Evolutionary conservation across 2,888 invertebrate genomes (phyloP), one percentile per base, ranked within the genome.

Genomic region (Phaedon cochleariae): DNA sequence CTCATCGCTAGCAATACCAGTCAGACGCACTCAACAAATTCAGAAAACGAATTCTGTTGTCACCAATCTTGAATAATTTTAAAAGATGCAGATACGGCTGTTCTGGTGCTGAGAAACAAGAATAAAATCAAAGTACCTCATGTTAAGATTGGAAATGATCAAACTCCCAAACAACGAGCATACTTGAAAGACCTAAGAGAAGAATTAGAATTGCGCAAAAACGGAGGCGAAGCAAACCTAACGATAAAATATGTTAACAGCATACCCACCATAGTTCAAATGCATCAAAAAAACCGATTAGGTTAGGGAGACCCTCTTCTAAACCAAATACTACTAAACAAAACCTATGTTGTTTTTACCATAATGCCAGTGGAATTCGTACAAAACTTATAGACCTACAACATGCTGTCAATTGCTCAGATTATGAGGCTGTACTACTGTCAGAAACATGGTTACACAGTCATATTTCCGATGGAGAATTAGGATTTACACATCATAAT

Each of bases 231-330:
- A 51, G n/a, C 22, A 37, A 58, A 63, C 34, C 22, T 63, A 1
- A 63, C 58, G 17, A 63, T 63, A n/a, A 57, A 57, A 57, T 63
- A 62, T n/a, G 29, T 62, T n/a, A 29, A 45, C 20, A 46, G 29
- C 18, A 46, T 62, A 1, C 57, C 62, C 31, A 54, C 26, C 29
- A 62, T 62, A 48, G 34, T 41, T 41, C 49, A 31, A 48, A 58
- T 41, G 22, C 26, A 55, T 22, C 46, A 51, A 59, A 58, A 41
- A 58, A 34, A 37, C 26, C 34, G 17, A 17, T 10, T 21, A 15
- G 15, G 31, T 15, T 54, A 59, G 59, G 34, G 49, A 26, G 22
- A 9, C 15, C 45, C 58, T 46, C 5, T 26, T 12, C 52, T n/a
- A 3, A 12, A 5, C 3, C 3, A 12, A n/a, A 52, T 2, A 52